Evolutionary conservation across 1,140 invertebrate species (phyloP).

Genomic region (Drosophila lacertosa): DNA sequence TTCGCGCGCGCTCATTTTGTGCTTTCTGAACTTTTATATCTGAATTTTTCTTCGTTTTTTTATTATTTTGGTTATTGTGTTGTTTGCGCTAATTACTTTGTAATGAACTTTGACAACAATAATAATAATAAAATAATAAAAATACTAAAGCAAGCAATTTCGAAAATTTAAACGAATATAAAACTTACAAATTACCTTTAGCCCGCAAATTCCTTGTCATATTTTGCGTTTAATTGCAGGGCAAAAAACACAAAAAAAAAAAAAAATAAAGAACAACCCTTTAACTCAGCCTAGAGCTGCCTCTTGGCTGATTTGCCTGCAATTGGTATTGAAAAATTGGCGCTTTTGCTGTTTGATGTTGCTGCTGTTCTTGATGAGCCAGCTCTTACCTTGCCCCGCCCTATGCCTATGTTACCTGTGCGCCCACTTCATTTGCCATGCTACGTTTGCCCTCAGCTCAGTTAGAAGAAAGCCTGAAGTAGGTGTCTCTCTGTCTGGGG

Average conservation of each 20-base stretch:
- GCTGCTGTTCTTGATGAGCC: neutral
- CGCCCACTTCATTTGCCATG: conserved; percentile 57
- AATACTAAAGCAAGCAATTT: neutral
- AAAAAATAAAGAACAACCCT: neutral
- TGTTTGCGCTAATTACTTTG: conserved; percentile 72
- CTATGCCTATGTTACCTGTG: neutral
- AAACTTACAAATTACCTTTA: conserved; percentile 42
- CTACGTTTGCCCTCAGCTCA: conserved; percentile 74
- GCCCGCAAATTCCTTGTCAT: conserved; percentile 13
- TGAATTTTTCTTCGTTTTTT: conserved; percentile 43
- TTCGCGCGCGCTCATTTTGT: conserved; percentile 51
- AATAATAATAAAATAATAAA: neutral
- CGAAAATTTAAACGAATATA: conserved; percentile 52
- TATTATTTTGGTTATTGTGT: conserved; percentile 49
- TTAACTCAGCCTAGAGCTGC: neutral
- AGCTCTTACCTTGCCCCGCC: neutral
- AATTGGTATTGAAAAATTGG: conserved; percentile 26
- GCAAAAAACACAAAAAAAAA: conserved; percentile 32
- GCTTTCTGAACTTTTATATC: conserved; percentile 33
- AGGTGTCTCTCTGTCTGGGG: conserved; percentile 26
- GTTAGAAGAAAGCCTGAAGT: conserved; percentile 57
- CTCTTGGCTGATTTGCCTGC: conserved; percentile 5
- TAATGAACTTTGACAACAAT: conserved; percentile 78
- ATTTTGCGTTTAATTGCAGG: conserved; percentile 55
- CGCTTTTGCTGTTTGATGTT: conserved; percentile 20